These are phyloP conservation scores for Cavia porcellus DNA, from an alignment of 2,113 vertebrate species.

Conservation along the genomic window DNA sequence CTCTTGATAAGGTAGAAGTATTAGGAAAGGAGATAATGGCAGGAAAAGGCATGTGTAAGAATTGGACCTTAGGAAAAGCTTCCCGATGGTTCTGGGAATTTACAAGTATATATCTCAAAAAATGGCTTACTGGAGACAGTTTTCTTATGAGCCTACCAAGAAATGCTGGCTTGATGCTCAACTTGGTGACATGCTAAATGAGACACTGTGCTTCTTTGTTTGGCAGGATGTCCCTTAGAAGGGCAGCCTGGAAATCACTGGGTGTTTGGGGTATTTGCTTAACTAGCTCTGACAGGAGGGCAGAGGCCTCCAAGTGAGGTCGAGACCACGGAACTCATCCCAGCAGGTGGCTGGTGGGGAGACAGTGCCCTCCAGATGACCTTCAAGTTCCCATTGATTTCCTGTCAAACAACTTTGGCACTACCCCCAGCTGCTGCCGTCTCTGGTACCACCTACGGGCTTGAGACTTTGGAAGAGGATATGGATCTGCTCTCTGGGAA, in stretches of 20 bases:
- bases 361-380: conserved; percentile 73
- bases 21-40: not conserved
- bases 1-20: not conserved
- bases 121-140: not conserved
- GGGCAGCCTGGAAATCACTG: conserved; percentile 39
- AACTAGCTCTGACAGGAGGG: conserved; percentile 81
- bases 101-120: not conserved
- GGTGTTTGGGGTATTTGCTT: conserved; percentile 60
- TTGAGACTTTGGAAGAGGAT: not conserved
- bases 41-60: not conserved
- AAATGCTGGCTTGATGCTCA: conserved; percentile 54
- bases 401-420: conserved; percentile 29
- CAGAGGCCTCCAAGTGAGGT: conserved; percentile 79
- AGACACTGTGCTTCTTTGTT: conserved; percentile 58
- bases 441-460: not conserved
- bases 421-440: not conserved
- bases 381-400: conserved; percentile 81
- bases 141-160: not conserved
- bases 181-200: not conserved
- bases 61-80: not conserved
- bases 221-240: conserved; percentile 44
- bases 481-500: not conserved
- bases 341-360: conserved; percentile 78
- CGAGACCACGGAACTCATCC: conserved; percentile 77
- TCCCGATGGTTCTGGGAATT: not conserved